These are phyloP conservation scores for Simalia tracyae DNA, from an alignment of 2,797 vertebrate genomes.

Conservation along the genomic window DNA sequence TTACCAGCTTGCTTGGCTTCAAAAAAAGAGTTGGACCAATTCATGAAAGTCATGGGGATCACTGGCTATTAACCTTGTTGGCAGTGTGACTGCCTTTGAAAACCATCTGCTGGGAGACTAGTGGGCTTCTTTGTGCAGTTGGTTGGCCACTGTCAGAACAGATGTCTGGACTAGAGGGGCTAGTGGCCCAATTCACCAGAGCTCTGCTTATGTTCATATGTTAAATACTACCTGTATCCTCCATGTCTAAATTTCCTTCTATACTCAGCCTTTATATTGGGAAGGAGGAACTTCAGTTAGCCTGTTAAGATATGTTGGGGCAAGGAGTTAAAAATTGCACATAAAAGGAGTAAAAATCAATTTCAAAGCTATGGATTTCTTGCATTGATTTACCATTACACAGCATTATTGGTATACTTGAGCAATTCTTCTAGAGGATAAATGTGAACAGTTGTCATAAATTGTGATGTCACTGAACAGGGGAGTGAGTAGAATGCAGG, in stretches of 20 bases:
- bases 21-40: not conserved
- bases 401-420: not conserved
- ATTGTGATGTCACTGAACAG: not conserved
- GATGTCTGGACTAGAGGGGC: not conserved
- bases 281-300: not conserved
- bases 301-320: not conserved
- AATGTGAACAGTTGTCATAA: not conserved
- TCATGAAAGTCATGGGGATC: not conserved
- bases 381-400: not conserved
- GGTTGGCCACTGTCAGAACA: not conserved
- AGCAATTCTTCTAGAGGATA: conserved; percentile 13
- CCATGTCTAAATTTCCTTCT: not conserved
- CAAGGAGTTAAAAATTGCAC: not conserved
- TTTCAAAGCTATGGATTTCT: not conserved
- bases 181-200: not conserved
- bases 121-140: not conserved
- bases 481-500: not conserved
- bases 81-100: not conserved
- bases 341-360: not conserved
- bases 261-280: not conserved
- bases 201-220: not conserved
- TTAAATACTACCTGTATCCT: not conserved
- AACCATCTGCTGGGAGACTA: not conserved
- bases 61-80: not conserved
- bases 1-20: not conserved